Conservation (phyloP, 64 coral and sea anemone species). For the Hydrozoanthus tunicans region DNA sequence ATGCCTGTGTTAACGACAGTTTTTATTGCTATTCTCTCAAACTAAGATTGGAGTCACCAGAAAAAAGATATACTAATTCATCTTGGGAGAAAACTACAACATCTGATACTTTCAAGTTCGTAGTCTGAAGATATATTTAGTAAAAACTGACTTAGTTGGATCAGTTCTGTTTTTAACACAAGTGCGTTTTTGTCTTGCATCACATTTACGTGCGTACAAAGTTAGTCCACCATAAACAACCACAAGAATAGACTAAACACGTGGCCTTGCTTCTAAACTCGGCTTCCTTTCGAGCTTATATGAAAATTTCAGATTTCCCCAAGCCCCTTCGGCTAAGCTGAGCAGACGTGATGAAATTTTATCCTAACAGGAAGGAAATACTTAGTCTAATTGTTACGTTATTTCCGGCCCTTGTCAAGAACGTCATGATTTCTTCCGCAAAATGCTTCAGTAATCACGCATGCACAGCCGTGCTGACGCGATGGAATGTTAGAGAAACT, state of each 20-base stretch:
- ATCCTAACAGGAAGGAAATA: slow-evolving; percentile 28
- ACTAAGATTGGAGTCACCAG: too few species aligned
- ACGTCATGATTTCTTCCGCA: slow-evolving; percentile 44
- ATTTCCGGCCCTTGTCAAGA: slow-evolving; percentile 17
- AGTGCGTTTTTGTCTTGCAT: background rate
- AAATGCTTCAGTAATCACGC: slow-evolving; percentile 1
- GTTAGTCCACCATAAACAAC: background rate
- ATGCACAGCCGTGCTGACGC: background rate
- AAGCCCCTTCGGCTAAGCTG: background rate
- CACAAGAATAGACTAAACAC: background rate
- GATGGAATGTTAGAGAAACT: background rate
- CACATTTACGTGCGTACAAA: background rate
- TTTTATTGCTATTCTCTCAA: too few species aligned
- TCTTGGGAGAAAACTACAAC: background rate
- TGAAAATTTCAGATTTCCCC: background rate
- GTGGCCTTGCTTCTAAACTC: background rate
- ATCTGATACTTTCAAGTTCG: background rate
- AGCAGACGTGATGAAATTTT: slow-evolving; percentile 50
- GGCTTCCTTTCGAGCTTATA: background rate
- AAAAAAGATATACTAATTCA: too few species aligned
- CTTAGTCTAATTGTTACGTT: slow-evolving; percentile 57
- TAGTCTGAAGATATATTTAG: background rate
- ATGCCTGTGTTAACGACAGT: too few species aligned
- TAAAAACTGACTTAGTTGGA: background rate
- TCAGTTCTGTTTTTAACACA: background rate